Base-by-base conservation (phyloP, 2,888 invertebrate genomes). In the Anthophora plumipes region DNA sequence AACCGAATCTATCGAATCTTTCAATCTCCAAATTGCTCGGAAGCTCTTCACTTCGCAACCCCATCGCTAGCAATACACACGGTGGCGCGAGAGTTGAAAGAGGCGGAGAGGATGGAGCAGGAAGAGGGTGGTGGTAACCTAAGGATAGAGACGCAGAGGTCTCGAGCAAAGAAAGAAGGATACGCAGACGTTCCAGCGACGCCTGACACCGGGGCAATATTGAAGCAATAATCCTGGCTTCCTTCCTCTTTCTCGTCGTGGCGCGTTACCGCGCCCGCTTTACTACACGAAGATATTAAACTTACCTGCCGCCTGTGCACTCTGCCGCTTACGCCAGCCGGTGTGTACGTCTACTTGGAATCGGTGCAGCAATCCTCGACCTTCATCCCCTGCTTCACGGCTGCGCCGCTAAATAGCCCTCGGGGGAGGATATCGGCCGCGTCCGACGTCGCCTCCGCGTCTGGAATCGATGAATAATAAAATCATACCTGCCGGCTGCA, bases 181-280 rank as follows among this genome's bases (percentile, higher is more conserved):
- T 85, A 88, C 88, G 85, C 81, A 88, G 85, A 88, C 89, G 88
- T 86, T 89, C 85, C 89, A 85, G 85, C 89, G 89, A 88, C 89
- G 89, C 84, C 89, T 89, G 89, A 89, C 90, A 91, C 90, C 89
- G 89, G 83, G 66, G 90, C 91, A 91, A 92, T 92, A 93, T 93
- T 90, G 92, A 91, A 91, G 92, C 91, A 92, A 92, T 92, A 92
- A 92, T 92, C 92, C 89, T 89, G 88, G 84, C 85, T 87, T 79
- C 78, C 73, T 74, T 71, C 80, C 77, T 77, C 68, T 64, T 76
- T 75, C 78, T 55, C 69, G 70, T 77, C 74, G 84, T 79, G 71
- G 31, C 74, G 68, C 77, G 76, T 79, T 79, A 71, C 80, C 50
- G 41, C 68, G 71, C 83, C 25, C 77, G 73, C 86, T 83, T 77